Conservation (phyloP, 2,113 vertebrate species). For the Peromyscus leucopus region DNA sequence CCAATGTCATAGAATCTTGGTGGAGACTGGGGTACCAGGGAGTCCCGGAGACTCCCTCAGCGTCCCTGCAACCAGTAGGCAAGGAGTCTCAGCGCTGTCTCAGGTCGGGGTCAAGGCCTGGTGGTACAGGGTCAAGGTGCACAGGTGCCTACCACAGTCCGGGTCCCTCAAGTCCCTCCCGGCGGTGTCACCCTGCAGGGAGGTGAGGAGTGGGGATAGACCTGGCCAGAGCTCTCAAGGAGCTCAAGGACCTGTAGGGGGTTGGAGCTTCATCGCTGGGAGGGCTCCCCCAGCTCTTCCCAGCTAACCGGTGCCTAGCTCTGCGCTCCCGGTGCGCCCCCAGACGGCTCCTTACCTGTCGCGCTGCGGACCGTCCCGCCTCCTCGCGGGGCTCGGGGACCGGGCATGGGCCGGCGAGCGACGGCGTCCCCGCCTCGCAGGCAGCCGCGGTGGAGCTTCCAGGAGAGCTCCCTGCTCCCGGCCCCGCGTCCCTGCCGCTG, state of each 20-base stretch:
- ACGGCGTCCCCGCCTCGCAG: constrained; percentile 58
- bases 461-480: constrained; percentile 8
- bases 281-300: constrained; percentile 29
- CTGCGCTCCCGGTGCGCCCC: constrained; percentile 60
- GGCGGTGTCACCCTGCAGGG: neutral
- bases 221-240: neutral
- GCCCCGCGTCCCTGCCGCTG: constrained; percentile 46
- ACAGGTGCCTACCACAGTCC: neutral
- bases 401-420: constrained; percentile 71
- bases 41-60: neutral
- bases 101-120: constrained; percentile 55
- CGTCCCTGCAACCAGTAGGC: neutral
- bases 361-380: constrained; percentile 74
- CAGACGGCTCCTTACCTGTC: constrained; percentile 81
- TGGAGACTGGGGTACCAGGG: neutral
- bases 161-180: neutral
- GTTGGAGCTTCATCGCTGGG: neutral
- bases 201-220: constrained; percentile 7
- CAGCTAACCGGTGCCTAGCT: constrained; percentile 32
- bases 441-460: constrained; percentile 52
- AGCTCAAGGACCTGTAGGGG: neutral
- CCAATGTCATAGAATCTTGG: neutral
- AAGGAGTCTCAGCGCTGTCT: neutral
- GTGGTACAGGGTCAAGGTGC: constrained; percentile 30
- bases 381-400: constrained; percentile 68